Evolutionary conservation across 2,797 vertebrate species (phyloP), one percentile per base, ranked within the genome.

Genomic region (Benthosema pterotum): DNA sequence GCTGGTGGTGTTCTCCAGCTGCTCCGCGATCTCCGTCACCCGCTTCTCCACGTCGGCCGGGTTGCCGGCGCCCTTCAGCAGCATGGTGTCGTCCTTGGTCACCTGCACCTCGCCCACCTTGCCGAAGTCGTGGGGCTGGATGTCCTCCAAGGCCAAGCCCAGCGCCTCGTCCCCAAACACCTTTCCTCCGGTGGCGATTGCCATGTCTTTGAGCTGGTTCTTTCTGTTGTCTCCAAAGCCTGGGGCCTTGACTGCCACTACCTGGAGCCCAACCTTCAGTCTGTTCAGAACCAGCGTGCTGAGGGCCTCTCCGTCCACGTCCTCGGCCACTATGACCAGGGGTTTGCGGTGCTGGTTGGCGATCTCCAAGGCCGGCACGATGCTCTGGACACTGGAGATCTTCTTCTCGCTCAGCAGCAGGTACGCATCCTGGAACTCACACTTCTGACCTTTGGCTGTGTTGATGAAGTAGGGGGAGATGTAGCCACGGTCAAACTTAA

Each of bases 401-500:
- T 99, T 99, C 91, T 99, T 99, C 84, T 99, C 97, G 38, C 96
- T 99, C 69, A 99, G 88, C 19, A 99, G 87, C 75, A 99, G 74
- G n/a, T 96, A 99, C 50, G 97, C 97, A 0, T 99, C 98, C 90
- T 99, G 98, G 87, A 99, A 99, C 88, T 99, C 97, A 70, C 94
- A 95, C 87, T 98, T 99, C 84, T 99, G 97, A 62, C 97, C 97
- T 94, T 99, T 99, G 59, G 95, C 88, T 0, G 96, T 95, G 71
- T 99, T 99, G 81, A 99, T 99, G 83, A 99, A 99, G 82, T 98
- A 99, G 0, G 97, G 97, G n/a, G 97, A 99, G 87, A 99, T 99
- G 90, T 98, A 99, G 4, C 98, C 98, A 14, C 97, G 92, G 86
- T 99, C 98, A 66, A 99, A 99, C 83, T 98, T 99, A 94, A 99